Conservation (phyloP, 2,888 invertebrate species). For the Eupeodes luniger region DNA sequence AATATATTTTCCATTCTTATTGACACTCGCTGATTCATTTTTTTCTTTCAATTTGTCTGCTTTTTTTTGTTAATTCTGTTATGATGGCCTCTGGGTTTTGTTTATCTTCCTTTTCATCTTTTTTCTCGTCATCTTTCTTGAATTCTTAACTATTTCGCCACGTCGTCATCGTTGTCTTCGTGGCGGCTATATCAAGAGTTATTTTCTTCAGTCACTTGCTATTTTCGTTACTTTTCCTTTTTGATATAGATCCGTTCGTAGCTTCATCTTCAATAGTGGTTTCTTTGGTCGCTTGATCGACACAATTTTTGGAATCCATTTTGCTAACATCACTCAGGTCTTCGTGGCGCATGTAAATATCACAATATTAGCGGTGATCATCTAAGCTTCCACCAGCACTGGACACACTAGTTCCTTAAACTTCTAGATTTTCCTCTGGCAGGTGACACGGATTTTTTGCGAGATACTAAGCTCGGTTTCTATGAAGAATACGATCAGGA, state of each 20-base stretch:
- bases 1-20: slow-evolving; percentile 78
- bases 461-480: no score
- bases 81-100: slow-evolving; percentile 75
- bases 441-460: no score
- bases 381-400: no score
- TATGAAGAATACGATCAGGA: no score
- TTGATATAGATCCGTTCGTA: slow-evolving; percentile 60
- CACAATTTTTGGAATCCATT: slow-evolving; percentile 89
- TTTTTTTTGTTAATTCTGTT: slow-evolving; percentile 36
- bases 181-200: slow-evolving; percentile 33
- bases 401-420: no score
- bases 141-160: slow-evolving; percentile 34
- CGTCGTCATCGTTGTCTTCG: slow-evolving; percentile 31
- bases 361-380: no score
- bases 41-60: slow-evolving; percentile 73
- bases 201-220: slow-evolving; percentile 22
- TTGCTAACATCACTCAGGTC: slow-evolving; percentile 94
- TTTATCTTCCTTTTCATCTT: slow-evolving; percentile 32
- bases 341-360: slow-evolving; percentile 89
- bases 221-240: slow-evolving; percentile 34
- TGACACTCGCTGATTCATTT: slow-evolving; percentile 66
- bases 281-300: slow-evolving; percentile 79
- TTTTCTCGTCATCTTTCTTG: slow-evolving; percentile 18
- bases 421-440: no score
- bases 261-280: slow-evolving; percentile 77